Percentiles rank a stretch among this genome's conserved stretches.
phyloP scores from a whole-genome alignment of 2,797 vertebrate species.

The Enteromius afrohamiltoni region DNA sequence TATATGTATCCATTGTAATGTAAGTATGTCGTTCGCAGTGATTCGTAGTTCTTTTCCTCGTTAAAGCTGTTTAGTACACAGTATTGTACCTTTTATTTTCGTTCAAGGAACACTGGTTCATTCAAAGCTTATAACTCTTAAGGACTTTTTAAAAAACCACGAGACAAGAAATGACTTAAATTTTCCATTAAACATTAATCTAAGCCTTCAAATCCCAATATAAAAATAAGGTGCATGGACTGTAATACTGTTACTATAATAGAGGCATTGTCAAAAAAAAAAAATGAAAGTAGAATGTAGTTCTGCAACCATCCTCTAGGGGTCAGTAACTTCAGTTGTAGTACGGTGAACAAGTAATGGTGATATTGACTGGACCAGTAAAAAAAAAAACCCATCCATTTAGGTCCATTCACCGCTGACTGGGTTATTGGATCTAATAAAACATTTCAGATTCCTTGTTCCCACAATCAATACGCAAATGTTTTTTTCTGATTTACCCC shows the following conservation, averaged over 20 bases:
- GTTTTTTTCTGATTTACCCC: slow-evolving; percentile 24
- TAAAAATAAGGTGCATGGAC: not conserved
- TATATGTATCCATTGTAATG: not conserved
- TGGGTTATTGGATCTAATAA: slow-evolving; percentile 40
- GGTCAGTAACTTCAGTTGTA: slow-evolving; percentile 15
- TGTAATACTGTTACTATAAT: not conserved
- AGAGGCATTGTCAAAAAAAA: not conserved
- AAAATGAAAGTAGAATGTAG: not conserved
- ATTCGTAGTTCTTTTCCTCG: not conserved
- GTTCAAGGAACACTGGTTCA: not conserved
- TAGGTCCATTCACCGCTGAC: slow-evolving; percentile 21
- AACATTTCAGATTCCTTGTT: slow-evolving; percentile 34
- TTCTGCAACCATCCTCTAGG: not conserved
- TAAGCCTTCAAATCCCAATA: not conserved
- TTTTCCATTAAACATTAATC: not conserved
- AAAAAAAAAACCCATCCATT: slow-evolving; percentile 18
- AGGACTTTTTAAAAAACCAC: not conserved
- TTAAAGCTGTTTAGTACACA: not conserved
- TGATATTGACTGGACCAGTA: not conserved
- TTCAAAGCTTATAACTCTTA: not conserved
- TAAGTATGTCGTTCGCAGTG: not conserved
- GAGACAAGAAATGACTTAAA: not conserved
- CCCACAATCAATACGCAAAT: slow-evolving; percentile 37
- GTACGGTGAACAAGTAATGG: slow-evolving; percentile 3
- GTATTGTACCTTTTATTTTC: not conserved